phyloP scores from a whole-genome alignment of 2,888 invertebrate genomes.

The Gastracanthus pulcherrimus region DNA sequence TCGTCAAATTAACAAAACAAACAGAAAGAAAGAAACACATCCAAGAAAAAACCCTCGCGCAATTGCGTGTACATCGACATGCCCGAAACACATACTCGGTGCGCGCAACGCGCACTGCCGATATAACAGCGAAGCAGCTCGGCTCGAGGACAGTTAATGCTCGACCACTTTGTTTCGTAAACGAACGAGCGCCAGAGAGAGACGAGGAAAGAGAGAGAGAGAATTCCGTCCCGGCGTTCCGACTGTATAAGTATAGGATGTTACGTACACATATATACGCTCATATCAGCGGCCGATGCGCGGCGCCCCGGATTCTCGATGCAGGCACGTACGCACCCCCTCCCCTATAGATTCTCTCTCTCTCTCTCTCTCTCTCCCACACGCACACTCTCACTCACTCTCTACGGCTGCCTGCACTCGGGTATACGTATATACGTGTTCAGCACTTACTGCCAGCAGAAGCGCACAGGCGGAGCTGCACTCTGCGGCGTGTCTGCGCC shows the following conservation, averaged over 20 bases:
- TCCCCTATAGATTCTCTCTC: background rate
- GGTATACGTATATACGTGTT: background rate
- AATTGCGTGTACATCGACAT: too few species aligned
- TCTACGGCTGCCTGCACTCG: background rate
- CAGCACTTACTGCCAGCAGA: background rate
- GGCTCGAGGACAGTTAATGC: slow-evolving; percentile 61
- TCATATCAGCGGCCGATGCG: slow-evolving; percentile 24
- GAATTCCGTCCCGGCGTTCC: slow-evolving; percentile 34
- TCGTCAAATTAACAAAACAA: too few species aligned
- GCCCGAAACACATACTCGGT: background rate
- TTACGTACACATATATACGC: too few species aligned
- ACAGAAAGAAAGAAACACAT: too few species aligned
- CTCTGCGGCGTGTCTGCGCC: background rate
- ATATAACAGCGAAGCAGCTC: too few species aligned
- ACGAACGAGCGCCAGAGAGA: slow-evolving; percentile 50
- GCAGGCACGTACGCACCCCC: slow-evolving; percentile 22
- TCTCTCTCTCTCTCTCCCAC: slow-evolving; percentile 24
- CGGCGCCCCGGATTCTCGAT: background rate
- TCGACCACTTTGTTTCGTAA: slow-evolving; percentile 67
- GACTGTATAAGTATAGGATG: too few species aligned
- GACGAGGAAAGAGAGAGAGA: too few species aligned
- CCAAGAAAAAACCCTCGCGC: too few species aligned
- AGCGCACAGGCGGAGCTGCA: background rate
- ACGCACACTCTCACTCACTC: slow-evolving; percentile 14
- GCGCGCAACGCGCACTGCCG: background rate